These are phyloP conservation scores for Lethrus apterus DNA, from an alignment of 1,140 invertebrate genomes.

Conservation along the genomic window DNA sequence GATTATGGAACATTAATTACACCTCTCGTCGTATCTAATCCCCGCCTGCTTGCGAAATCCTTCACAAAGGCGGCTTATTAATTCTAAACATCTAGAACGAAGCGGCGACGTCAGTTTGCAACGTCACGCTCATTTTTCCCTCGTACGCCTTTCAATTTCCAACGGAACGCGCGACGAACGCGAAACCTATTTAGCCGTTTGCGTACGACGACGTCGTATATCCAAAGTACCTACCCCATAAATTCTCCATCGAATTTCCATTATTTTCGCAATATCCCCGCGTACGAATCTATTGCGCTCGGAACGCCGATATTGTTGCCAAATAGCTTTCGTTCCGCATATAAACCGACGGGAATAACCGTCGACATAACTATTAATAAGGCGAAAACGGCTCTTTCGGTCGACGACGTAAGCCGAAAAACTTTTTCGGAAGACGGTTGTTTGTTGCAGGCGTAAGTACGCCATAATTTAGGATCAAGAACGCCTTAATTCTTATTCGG, in stretches of 20 bases:
- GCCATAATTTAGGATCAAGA: constrained; percentile 21
- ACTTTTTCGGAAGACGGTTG: constrained; percentile 13
- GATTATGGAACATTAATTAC: constrained; percentile 39
- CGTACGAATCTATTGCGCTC: neutral
- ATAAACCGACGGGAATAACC: too few relatives aligned
- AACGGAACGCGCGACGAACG: too few relatives aligned
- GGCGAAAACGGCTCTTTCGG: too few relatives aligned
- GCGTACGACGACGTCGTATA: too few relatives aligned
- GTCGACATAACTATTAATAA: too few relatives aligned
- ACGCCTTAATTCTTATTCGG: constrained; percentile 18
- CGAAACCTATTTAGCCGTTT: too few relatives aligned
- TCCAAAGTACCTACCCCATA: constrained; percentile 1
- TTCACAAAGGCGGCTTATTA: constrained; percentile 26
- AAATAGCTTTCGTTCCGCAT: neutral
- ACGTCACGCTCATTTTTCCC: constrained; percentile 3
- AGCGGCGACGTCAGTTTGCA: constrained; percentile 18
- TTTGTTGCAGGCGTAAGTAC: constrained; percentile 21
- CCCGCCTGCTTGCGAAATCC: constrained; percentile 22
- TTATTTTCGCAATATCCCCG: neutral
- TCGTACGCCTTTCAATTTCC: constrained; percentile 3
- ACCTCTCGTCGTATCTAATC: constrained; percentile 33
- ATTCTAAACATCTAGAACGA: too few relatives aligned
- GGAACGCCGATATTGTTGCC: neutral
- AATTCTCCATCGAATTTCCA: neutral
- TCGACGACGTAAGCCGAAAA: neutral